Conservation (phyloP, 1,140 invertebrate species). For the Druon quercuslanigerum region DNA sequence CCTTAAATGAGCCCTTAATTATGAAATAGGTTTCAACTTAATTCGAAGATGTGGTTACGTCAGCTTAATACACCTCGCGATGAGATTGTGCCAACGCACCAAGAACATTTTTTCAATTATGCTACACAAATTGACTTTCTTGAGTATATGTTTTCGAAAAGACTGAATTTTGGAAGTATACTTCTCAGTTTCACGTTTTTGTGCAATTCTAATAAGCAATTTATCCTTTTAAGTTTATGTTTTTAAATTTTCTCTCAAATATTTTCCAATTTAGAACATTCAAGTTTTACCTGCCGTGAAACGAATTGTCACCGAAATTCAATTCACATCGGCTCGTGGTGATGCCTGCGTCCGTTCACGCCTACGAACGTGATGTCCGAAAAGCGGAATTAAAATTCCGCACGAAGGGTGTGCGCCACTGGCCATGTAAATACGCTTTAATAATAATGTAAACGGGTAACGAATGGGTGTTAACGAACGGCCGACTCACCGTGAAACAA, state of each 20-base stretch:
- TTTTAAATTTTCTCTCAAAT: neutral
- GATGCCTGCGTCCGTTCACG: neutral
- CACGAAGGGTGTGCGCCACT: constrained; percentile 39
- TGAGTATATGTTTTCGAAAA: too few species aligned
- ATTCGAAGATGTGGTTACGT: too few species aligned
- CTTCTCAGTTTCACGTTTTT: too few species aligned
- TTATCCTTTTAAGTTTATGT: neutral
- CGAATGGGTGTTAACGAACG: constrained; percentile 61
- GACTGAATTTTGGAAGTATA: too few species aligned
- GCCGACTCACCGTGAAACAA: constrained; percentile 58
- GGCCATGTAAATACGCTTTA: constrained; percentile 61
- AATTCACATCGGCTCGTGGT: constrained; percentile 9
- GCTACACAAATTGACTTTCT: too few species aligned
- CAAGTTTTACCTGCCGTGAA: neutral
- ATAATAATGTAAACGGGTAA: constrained; percentile 63
- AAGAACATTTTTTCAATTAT: too few species aligned
- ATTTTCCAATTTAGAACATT: neutral
- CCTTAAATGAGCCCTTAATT: too few species aligned
- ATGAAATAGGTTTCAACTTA: too few species aligned
- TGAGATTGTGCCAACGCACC: too few species aligned
- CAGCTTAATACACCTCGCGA: too few species aligned
- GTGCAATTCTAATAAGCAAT: too few species aligned
- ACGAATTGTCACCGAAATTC: constrained; percentile 6
- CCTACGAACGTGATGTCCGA: constrained; percentile 13
- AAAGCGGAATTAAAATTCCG: constrained; percentile 56